These are phyloP conservation scores for Hippotragus niger DNA, from an alignment of 2,113 vertebrate species.

Conservation along the genomic window DNA sequence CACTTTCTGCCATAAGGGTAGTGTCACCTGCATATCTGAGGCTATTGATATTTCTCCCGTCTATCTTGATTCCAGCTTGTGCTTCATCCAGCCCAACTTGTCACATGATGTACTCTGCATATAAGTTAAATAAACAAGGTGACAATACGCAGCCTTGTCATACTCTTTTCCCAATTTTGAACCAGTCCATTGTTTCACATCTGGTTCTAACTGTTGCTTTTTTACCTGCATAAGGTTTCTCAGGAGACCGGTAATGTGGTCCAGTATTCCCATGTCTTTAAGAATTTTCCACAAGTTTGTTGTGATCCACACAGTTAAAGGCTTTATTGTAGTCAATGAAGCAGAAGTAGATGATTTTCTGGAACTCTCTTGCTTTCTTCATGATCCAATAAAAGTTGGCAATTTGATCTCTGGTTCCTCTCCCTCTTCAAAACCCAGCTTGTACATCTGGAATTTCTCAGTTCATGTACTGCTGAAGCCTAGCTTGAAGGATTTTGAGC, in stretches of 20 bases:
- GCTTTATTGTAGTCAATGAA: background rate
- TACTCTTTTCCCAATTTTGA: background rate
- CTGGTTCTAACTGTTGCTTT: background rate
- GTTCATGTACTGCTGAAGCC: background rate
- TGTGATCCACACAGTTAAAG: background rate
- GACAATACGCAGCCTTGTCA: background rate
- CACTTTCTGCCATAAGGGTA: background rate
- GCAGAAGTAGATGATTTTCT: background rate
- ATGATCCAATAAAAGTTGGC: background rate
- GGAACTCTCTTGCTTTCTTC: background rate
- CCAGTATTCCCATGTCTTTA: background rate
- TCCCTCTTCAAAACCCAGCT: background rate
- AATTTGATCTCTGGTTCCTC: background rate
- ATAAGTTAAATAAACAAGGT: background rate
- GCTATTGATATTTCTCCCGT: background rate
- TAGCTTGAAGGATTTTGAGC: background rate
- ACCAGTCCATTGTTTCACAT: background rate
- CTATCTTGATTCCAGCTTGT: background rate
- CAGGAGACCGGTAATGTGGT: background rate
- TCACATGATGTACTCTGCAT: background rate
- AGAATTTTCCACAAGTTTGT: background rate
- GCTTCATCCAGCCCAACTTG: background rate
- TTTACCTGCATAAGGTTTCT: background rate
- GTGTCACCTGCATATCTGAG: background rate
- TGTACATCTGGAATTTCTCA: background rate